Percentiles rank a stretch among this genome's conserved stretches.
phyloP scores from a whole-genome alignment of 2,888 invertebrate genomes.

The Orthonychiurus folsomi region DNA sequence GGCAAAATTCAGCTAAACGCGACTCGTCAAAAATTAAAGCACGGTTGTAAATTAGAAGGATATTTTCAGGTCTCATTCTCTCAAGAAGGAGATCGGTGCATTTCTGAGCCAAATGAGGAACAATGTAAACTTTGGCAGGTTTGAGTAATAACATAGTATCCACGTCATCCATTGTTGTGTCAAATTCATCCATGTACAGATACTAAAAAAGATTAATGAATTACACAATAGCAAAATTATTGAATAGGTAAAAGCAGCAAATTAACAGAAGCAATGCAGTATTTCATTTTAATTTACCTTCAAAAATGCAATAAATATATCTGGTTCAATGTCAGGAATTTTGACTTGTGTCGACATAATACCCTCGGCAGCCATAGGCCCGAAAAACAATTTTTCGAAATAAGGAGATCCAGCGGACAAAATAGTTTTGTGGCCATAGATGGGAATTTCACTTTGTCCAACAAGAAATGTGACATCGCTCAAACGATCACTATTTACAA shows the following conservation, averaged over 20 bases:
- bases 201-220: slow-evolving; percentile 46
- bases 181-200: slow-evolving; percentile 71
- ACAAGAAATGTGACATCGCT: slow-evolving; percentile 71
- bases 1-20: slow-evolving; percentile 66
- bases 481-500: slow-evolving; percentile 57
- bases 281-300: slow-evolving; percentile 39
- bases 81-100: slow-evolving; percentile 66
- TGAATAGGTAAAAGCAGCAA: neutral
- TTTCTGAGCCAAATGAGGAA: slow-evolving; percentile 69
- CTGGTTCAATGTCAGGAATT: slow-evolving; percentile 73
- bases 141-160: slow-evolving; percentile 79
- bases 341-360: slow-evolving; percentile 56
- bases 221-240: too few species aligned
- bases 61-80: slow-evolving; percentile 71
- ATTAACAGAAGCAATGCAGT: neutral
- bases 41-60: slow-evolving; percentile 66
- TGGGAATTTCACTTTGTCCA: slow-evolving; percentile 53
- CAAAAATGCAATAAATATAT: slow-evolving; percentile 66
- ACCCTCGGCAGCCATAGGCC: slow-evolving; percentile 55
- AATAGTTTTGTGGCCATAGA: slow-evolving; percentile 67
- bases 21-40: slow-evolving; percentile 75
- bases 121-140: slow-evolving; percentile 78
- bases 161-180: slow-evolving; percentile 61
- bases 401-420: slow-evolving; percentile 73
- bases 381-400: slow-evolving; percentile 79